Evolutionary conservation across 2,888 invertebrate species (phyloP), one percentile per base, ranked within the genome.

Genomic region (Apodemia mormo): DNA sequence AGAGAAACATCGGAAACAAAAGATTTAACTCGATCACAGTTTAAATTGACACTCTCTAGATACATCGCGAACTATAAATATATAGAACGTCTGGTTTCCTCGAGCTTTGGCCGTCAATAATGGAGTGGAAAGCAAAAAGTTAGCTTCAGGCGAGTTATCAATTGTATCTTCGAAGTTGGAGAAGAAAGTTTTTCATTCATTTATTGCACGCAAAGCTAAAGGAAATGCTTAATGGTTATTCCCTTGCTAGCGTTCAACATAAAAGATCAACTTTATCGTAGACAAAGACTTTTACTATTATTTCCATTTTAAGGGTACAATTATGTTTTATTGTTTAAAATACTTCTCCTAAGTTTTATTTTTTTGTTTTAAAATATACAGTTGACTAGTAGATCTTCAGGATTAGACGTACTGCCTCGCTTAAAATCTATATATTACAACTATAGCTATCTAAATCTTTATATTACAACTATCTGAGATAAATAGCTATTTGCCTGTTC

Each of bases 141-240:
- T 86, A 81, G 84, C 88, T 84, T 74, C 78, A 76, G 81, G 85
- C 87, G 81, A 88, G 85, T 89, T 91, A 89, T 89, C 89, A 89
- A 89, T 89, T 89, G 89, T 88, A 87, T 89, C 89, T 84, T 77
- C 77, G 74, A 82, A 87, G 84, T 88, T 85, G 80, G 76, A 81
- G 80, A 76, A 76, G 77, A 77, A 81, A 87, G 84, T 87, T 90
- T 88, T 86, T 87, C 83, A 87, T 86, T 86, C 87, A 86, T 89
- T 90, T 89, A 88, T 88, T 86, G 86, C 85, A 86, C 82, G 82
- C 85, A 82, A 83, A 83, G 78, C 81, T 78, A 80, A 80, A 83
- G 85, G 85, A 88, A 89, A 86, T 86, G 80, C 84, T 86, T 87
- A 87, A 88, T 87, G 87, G 86, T 86, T 86, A 87, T 87, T 86